Percentiles rank a stretch among this genome's conserved stretches.
Conservation (phyloP, 2,113 vertebrate species). For the Danionella cerebrum region DNA sequence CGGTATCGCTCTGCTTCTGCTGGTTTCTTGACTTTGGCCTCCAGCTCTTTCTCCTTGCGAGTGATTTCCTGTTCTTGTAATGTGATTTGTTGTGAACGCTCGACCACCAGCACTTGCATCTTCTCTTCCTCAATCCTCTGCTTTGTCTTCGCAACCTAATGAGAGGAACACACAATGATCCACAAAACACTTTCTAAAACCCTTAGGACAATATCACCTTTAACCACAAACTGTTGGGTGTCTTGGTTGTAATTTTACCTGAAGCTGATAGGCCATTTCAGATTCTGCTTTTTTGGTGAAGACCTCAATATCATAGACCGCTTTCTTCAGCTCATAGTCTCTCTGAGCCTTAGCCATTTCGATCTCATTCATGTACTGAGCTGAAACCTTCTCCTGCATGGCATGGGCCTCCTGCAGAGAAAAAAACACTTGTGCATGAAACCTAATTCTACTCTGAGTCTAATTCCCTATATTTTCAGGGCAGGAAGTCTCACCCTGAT, state of each 20-base stretch:
- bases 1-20: constrained; percentile 77
- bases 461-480: not conserved
- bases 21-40: constrained; percentile 78
- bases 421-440: not conserved
- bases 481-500: constrained; percentile 66
- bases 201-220: not conserved
- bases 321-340: constrained; percentile 86
- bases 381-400: constrained; percentile 79
- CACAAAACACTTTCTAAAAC: too few species aligned
- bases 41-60: constrained; percentile 78
- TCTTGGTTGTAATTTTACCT: constrained; percentile 59
- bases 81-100: constrained; percentile 78
- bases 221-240: not conserved
- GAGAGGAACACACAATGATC: not conserved
- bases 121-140: constrained; percentile 84
- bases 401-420: constrained; percentile 75
- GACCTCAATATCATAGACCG: constrained; percentile 76
- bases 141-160: constrained; percentile 84
- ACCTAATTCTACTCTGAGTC: not conserved
- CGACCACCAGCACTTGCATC: constrained; percentile 84
- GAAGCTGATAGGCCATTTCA: constrained; percentile 84
- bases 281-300: constrained; percentile 83
- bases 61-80: constrained; percentile 85
- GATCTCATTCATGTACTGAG: constrained; percentile 82
- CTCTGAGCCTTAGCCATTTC: constrained; percentile 87